Conservation (phyloP, 2,888 invertebrate genomes). For the Eupithecia vulgata region DNA sequence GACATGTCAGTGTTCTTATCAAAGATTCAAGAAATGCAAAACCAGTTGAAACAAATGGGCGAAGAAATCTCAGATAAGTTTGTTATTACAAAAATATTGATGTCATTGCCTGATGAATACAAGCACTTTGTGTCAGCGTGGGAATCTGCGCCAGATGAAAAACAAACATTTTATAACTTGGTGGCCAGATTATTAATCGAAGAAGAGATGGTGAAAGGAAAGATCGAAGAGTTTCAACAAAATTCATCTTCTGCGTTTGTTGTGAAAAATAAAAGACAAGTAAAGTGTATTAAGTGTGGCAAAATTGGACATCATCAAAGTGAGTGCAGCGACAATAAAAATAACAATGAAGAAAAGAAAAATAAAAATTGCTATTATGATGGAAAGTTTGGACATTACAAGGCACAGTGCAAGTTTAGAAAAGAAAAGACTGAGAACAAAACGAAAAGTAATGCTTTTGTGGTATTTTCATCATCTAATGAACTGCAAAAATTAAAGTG, state of each 20-base stretch:
- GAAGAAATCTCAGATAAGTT: constrained; percentile 2
- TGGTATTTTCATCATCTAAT: neutral
- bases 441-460: neutral
- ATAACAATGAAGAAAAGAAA: neutral
- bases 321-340: neutral
- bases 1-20: neutral
- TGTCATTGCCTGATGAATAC: neutral
- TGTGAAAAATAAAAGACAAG: neutral
- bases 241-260: too few species aligned
- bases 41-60: neutral
- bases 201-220: too few species aligned
- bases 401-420: neutral
- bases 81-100: neutral
- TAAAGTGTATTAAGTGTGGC: neutral
- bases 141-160: too few species aligned
- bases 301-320: neutral
- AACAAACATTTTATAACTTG: too few species aligned
- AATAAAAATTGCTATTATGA: neutral
- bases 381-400: neutral
- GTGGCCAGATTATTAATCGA: too few species aligned
- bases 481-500: neutral
- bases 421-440: neutral
- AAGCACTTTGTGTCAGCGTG: too few species aligned
- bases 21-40: neutral
- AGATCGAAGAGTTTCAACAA: too few species aligned